Evolutionary conservation across 2,888 invertebrate species (phyloP), one percentile per base, ranked within the genome.

Genomic region (Drosophila incognita): DNA sequence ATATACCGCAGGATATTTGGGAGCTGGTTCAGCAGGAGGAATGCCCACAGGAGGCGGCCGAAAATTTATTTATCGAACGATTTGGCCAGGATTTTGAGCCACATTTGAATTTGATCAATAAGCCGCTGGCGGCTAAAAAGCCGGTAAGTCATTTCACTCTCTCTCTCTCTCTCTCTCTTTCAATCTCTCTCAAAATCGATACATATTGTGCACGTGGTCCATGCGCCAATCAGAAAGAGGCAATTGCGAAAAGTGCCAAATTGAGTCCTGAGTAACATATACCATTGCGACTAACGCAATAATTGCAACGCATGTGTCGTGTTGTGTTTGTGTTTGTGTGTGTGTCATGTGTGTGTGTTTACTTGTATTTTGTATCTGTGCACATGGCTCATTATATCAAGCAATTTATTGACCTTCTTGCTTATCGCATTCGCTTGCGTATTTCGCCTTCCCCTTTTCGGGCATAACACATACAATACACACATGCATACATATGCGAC

Each of bases 11-110:
- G 82, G 89, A 91, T 68, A 90, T 91, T 73, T 92, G 92, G 93
- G 91, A 92, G 80, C 83, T 92, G 79, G 92, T 93, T 70, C 92
- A 92, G 87, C 91, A 91, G 86, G 92, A 93, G 82, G 94, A 93
- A 83, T 93, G 93, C 76, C 93, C 94, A 35, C 92, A 92, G 71
- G 91, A 92, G 77, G 90, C 82, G 56, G 93, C 91, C 70, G 92
- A 92, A 78, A 92, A 92, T 80, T 89, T 91, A 76, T 82, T 92
- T n/a, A 91, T 92, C 76, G 92, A 92, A 74, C 93, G 92, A 85
- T 94, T 91, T 58, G 92, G 93, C 33, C 92, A 93, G 80, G 93
- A 93, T 67, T 93, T 93, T 79, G 93, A 93, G 81, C 93, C 93
- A 58, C 93, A 93, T 81, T 86, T 93, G 69, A 93, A 93, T 87